Base-by-base conservation (phyloP, 1,140 invertebrate species). In the Neocloeon triangulifer region DNA sequence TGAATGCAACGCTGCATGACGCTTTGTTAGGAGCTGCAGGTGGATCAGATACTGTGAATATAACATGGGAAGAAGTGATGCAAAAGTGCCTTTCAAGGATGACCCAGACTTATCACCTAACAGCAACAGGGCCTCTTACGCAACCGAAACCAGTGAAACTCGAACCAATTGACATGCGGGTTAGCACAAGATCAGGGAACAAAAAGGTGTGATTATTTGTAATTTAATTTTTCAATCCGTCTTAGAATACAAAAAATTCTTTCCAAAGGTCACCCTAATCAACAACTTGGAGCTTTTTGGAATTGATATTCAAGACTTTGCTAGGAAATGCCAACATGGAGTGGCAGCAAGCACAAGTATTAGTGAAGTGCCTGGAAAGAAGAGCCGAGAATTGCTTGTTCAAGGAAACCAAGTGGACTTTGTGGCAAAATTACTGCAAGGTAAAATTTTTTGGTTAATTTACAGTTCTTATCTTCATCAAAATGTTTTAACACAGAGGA, bases 401-500 rank as follows among this genome's bases (percentile, higher is more conserved):
- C 85, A 92, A 59, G 85, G 86, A 32, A 88, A 91, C 56, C 85
- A 91, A 63, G 69, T 89, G 35, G 50, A 61, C 32, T 79, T 76
- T 44, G 59, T 84, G 2, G 62, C 62, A 36, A 74, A 76, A 47
- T 51, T 82, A 31, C 55, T 84, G 5, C 63, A 62, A 37, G 73
- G 74, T 64, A 53, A 51, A 28, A 41, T 32, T 19, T 16, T 36
- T 19, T n/a, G 36, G 29, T 28, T 34, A 10, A n/a, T 1, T 17
- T 22, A 26, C n/a, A 28, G 15, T 12, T 31, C 7, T 31, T 9
- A 7, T 13, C 5, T n/a, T n/a, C n/a, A n/a, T n/a, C n/a, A n/a
- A n/a, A 12, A 10, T 16, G 10, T 9, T 18, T 20, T 26, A 27
- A 27, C 38, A 30, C 45, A 60, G 63, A 64, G 35, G 65, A 65